These are phyloP conservation scores for Tigriopus japonicus DNA, from an alignment of 1,140 invertebrate species.

Conservation along the genomic window DNA sequence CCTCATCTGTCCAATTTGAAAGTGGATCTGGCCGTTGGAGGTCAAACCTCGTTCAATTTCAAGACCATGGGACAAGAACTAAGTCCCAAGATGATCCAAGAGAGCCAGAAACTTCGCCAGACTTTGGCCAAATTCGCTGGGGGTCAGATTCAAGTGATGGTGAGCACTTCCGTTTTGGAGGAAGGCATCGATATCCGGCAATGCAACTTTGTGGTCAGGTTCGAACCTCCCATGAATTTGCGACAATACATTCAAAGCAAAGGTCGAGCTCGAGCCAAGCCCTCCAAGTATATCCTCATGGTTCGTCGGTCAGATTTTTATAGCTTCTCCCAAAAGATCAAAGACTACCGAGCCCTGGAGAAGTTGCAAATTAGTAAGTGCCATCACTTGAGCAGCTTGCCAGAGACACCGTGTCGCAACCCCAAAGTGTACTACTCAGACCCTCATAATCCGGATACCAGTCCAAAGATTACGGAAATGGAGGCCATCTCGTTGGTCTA, in stretches of 20 bases:
- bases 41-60: conserved; percentile 18
- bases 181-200: conserved; percentile 64
- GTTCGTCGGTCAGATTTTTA: background rate
- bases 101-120: conserved; percentile 19
- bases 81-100: conserved; percentile 14
- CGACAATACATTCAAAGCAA: conserved; percentile 18
- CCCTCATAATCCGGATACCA: background rate
- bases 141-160: conserved; percentile 47
- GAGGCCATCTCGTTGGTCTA: conserved; percentile 1
- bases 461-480: background rate
- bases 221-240: conserved; percentile 30
- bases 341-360: conserved; percentile 16
- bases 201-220: conserved; percentile 54
- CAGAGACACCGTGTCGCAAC: background rate
- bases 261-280: conserved; percentile 17
- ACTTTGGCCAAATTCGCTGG: conserved; percentile 32
- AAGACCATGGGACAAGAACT: too few relatives aligned
- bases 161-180: conserved; percentile 61
- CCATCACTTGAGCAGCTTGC: background rate
- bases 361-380: background rate
- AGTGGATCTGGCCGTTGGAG: background rate
- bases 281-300: conserved; percentile 18
- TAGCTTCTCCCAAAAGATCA: conserved; percentile 5
- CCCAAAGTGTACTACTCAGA: background rate
- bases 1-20: background rate